Evolutionary conservation across 2,797 vertebrate species (phyloP).

Genomic region (Falco columbarius): DNA sequence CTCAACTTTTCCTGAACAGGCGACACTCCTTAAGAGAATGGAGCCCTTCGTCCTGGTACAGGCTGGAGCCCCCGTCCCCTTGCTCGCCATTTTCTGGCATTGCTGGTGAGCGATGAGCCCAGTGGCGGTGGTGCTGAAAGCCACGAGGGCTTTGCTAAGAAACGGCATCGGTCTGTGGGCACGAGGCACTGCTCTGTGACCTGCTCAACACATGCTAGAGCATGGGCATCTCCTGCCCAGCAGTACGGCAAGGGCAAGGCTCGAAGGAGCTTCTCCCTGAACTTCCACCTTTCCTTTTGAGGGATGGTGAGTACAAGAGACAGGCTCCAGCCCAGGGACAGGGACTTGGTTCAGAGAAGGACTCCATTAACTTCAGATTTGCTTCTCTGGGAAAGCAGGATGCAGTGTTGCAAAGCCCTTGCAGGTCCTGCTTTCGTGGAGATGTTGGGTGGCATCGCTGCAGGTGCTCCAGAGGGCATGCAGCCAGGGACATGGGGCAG

Average conservation of each 20-base stretch:
- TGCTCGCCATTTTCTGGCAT: not conserved
- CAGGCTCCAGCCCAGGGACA: rapidly evolving
- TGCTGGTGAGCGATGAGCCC: rapidly evolving
- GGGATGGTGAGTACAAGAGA: not conserved
- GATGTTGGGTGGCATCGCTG: not conserved
- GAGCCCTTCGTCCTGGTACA: not conserved
- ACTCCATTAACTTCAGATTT: rapidly evolving
- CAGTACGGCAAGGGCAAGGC: rapidly evolving
- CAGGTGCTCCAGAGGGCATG: rapidly evolving
- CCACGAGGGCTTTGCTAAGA: rapidly evolving
- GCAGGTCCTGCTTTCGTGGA: not conserved
- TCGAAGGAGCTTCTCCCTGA: not conserved
- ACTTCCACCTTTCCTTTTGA: not conserved
- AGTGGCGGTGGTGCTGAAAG: rapidly evolving
- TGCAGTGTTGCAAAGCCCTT: not conserved
- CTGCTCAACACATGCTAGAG: rapidly evolving
- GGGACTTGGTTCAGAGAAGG: not conserved
- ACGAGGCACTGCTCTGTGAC: rapidly evolving
- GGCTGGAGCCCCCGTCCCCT: not conserved
- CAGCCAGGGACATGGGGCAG: rapidly evolving
- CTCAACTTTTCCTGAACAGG: too few species aligned
- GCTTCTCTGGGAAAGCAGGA: not conserved
- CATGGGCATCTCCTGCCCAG: not conserved
- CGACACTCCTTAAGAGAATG: rapidly evolving
- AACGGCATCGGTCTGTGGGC: rapidly evolving